A percentile compares a stretch with the other conserved stretches of the same genome.
Evolutionary conservation across 37 sponge, comb jelly and placozoan species (phyloP).

Genomic region (Amphimedon queenslandica): DNA sequence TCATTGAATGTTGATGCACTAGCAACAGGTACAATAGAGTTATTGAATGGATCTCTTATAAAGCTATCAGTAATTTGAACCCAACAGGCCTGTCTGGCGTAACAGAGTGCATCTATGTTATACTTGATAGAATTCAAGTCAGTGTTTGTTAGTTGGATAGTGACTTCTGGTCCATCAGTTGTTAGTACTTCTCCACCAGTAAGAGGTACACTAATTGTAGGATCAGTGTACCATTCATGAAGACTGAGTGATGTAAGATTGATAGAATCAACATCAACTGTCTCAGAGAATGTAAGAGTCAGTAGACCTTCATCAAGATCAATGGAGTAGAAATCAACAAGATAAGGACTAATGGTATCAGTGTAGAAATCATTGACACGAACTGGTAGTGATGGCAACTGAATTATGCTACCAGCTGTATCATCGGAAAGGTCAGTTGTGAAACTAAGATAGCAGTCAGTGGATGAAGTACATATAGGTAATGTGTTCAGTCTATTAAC

Average conservation of each 20-base stretch:
- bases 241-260: slow-evolving; percentile 37
- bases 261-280: slow-evolving; percentile 46
- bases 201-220: slow-evolving; percentile 16
- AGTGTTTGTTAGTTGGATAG: slow-evolving; percentile 41
- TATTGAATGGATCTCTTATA: slow-evolving; percentile 62
- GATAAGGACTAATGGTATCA: slow-evolving; percentile 56
- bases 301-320: slow-evolving; percentile 69
- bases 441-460: slow-evolving; percentile 64
- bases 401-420: slow-evolving; percentile 46
- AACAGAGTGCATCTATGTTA: slow-evolving; percentile 28
- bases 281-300: slow-evolving; percentile 69
- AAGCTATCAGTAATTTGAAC: slow-evolving; percentile 43
- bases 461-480: slow-evolving; percentile 42
- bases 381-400: slow-evolving; percentile 31
- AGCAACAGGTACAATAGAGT: slow-evolving; percentile 37
- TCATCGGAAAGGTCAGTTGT: slow-evolving; percentile 44
- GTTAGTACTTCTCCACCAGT: slow-evolving; percentile 31
- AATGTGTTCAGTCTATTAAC: slow-evolving; percentile 69
- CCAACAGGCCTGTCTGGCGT: slow-evolving; percentile 52
- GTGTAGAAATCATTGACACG: slow-evolving; percentile 24
- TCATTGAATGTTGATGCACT: slow-evolving; percentile 21
- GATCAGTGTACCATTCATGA: slow-evolving; percentile 54
- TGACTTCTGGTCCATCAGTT: slow-evolving; percentile 55
- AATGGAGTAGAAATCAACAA: slow-evolving; percentile 59
- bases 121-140: slow-evolving; percentile 65